phyloP scores from a whole-genome alignment of 1,140 invertebrate species.

The Formica exsecta region DNA sequence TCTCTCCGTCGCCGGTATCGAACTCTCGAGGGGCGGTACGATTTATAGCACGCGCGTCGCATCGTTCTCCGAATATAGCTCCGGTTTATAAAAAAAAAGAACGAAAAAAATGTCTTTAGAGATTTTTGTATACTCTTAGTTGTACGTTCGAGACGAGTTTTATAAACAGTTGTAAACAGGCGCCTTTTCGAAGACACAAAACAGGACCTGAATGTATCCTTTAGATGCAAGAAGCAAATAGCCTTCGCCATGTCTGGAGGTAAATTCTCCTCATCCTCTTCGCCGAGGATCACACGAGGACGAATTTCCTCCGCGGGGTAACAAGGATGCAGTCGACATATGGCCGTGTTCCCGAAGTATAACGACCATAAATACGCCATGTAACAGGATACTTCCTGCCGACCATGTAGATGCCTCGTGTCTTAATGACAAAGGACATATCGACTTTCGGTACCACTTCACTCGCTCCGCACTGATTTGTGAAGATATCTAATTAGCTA shows the following conservation, averaged over 20 bases:
- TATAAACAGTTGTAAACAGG: conserved; percentile 72
- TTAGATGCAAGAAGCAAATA: background rate
- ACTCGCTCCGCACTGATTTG: background rate
- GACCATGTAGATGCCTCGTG: conserved; percentile 52
- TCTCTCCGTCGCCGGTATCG: conserved; percentile 27
- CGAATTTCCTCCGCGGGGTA: conserved; percentile 32
- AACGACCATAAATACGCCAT: conserved; percentile 71
- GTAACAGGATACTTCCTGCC: conserved; percentile 80
- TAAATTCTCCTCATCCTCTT: conserved; percentile 29
- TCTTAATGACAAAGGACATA: conserved; percentile 74
- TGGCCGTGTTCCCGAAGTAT: conserved; percentile 64
- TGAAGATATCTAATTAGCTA: conserved; percentile 27
- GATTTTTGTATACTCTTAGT: conserved; percentile 20
- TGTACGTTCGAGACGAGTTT: background rate
- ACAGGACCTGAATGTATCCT: background rate
- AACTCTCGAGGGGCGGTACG: conserved; percentile 32
- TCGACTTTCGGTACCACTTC: conserved; percentile 66
- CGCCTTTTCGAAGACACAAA: background rate
- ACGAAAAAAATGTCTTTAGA: conserved; percentile 12
- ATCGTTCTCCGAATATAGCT: conserved; percentile 52
- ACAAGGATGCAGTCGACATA: conserved; percentile 66
- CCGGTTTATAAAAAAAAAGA: conserved; percentile 50
- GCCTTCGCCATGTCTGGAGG: conserved; percentile 15
- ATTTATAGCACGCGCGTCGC: conserved; percentile 62
- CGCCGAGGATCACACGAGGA: conserved; percentile 35